A percentile compares a stretch with the other conserved stretches of the same genome.
Conservation (phyloP, 2,113 vertebrate species). For the Varanus salvator region DNA sequence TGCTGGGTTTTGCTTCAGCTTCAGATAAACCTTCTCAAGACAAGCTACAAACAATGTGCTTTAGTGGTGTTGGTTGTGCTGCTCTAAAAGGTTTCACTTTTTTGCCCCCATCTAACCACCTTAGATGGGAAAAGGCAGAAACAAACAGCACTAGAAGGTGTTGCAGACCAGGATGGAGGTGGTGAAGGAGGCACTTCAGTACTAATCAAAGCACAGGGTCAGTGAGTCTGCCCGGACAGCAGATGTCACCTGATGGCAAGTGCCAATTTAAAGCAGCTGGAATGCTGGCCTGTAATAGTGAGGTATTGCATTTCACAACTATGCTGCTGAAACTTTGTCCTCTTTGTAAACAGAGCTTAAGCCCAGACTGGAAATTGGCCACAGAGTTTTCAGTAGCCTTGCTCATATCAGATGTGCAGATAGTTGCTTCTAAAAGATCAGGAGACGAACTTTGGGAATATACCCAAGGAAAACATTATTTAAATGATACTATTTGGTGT, state of each 20-base stretch:
- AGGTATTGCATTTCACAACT: accelerated
- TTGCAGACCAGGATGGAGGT: not conserved
- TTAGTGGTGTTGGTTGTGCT: not conserved
- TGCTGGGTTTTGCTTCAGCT: too few species aligned
- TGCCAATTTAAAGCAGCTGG: not conserved
- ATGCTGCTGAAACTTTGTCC: constrained; percentile 24
- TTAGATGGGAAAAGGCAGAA: not conserved
- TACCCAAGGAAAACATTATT: constrained; percentile 13
- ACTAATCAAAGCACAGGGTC: constrained; percentile 32
- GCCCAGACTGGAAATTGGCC: accelerated
- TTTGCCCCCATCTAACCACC: not conserved
- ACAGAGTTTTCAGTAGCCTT: not conserved
- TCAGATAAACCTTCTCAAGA: not conserved
- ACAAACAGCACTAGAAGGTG: not conserved
- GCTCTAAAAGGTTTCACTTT: not conserved
- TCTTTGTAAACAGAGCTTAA: constrained; percentile 6
- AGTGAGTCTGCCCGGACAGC: not conserved
- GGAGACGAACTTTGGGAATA: constrained; percentile 1
- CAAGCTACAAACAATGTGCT: not conserved
- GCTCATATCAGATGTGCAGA: not conserved
- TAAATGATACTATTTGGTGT: constrained; percentile 61
- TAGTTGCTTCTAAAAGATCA: not conserved
- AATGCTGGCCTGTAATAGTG: not conserved
- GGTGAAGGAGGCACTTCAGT: constrained; percentile 36
- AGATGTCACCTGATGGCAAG: constrained; percentile 1